Evolutionary conservation across 1,140 invertebrate genomes (phyloP), one percentile per base, ranked within the genome.

Genomic region (Heliconius nattereri): DNA sequence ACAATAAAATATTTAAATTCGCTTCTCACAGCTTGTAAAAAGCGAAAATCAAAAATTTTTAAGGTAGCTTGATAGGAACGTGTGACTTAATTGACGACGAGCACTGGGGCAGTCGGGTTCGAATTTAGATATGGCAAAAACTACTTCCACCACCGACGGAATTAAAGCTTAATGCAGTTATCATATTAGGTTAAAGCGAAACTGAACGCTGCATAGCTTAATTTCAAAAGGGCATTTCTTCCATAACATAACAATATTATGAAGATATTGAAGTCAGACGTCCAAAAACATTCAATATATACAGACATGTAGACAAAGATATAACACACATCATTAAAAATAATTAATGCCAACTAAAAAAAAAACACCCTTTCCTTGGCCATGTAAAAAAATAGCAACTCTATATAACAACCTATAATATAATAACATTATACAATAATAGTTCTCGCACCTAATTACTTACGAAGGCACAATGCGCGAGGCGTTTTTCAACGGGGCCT

Each of bases 371-470:
- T 11, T 66, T 29, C n/a, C 60, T n/a, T 29, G 26, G 60, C 7
- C 23, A 57, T 23, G 20, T 57, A 57, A 52, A 57, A 57, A 57
- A 66, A n/a, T 45, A 16, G 40, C 23, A 13, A 66, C 23, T 13
- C 26, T 71, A 71, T 32, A 71, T 71, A 71, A 8, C 16, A 71
- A 37, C 19, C 40, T 72, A 37, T 72, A 37, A 40, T 40, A 35
- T 72, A 37, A 72, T 72, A 72, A 72, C 19, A 72, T 72, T 37
- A 72, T 72, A 37, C 35, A 66, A 66, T 87, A 85, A 90, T 85
- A 84, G 86, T 85, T 85, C 85, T 89, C 86, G 85, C 89, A 90
- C 91, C 91, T 93, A 92, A 93, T 93, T 93, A 93, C 91, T 93
- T 91, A 93, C 85, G 81, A 84, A 85, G 85, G 73, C 23, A 89